Evolutionary conservation across 2,113 vertebrate genomes (phyloP), one percentile per base, ranked within the genome.

Genomic region (Stigmatopora nigra): DNA sequence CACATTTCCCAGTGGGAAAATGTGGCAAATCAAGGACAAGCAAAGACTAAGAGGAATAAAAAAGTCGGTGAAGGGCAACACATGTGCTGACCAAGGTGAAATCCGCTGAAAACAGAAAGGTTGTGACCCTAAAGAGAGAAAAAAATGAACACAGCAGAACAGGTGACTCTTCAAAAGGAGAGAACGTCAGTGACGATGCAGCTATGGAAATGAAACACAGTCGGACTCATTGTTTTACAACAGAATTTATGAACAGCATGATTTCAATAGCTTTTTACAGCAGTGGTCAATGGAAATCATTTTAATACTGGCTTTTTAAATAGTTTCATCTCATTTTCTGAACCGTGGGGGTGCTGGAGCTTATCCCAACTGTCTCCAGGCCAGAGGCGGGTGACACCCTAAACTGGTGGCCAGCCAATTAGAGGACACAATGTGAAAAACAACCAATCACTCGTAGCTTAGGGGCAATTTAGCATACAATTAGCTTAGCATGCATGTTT

Each of bases 161-260:
- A 71, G 71, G 70, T 71, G 75, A 73, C 47, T 38, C 70, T n/a
- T 41, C 60, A 53, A 19, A 77, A 76, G 82, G 84, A 80, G 16
- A 49, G 14, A 16, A 16, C 47, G 2, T 49, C 47, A 49, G 5
- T 1, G 6, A 17, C 15, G 17, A 16, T 49, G 9, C 16, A 7
- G 19, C 48, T n/a, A 17, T 17, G 8, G 8, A 49, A 49, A 49
- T 49, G 48, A 17, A n/a, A 17, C 16, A 16, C 47, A 49, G 47
- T 41, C 6, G 17, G 16, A 16, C 4, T 49, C 16, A 5, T 49
- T 49, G 48, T 7, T 19, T 49, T 49, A 49, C 16, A 7, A n/a
- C n/a, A 7, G 8, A 49, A 17, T 6, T 49, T n/a, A 49, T 19
- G 17, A 49, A 49, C 17, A 3, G 7, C 48, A 49, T 7, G 8